Evolutionary conservation across 2,797 vertebrate genomes (phyloP), one percentile per base, ranked within the genome.

Genomic region (Yasuhikotakia modesta): DNA sequence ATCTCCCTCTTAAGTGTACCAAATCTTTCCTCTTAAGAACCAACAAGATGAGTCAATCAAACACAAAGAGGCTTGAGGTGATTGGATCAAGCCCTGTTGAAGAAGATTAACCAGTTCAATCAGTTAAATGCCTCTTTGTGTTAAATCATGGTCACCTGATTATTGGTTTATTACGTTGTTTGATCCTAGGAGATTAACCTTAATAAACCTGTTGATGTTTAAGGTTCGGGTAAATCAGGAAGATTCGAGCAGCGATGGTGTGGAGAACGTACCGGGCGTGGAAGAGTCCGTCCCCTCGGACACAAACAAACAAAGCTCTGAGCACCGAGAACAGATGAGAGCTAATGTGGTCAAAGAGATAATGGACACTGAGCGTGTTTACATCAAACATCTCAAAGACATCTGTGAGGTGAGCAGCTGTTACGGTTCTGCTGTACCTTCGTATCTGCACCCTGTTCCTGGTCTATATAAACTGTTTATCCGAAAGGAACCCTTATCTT

Each of bases 221-320:
- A 89, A 99, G 98, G 90, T 99, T 85, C 95, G 96, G 17, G 98
- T 99, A 85, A 99, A 99, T 88, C 98, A 99, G 89, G 97, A 98
- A 79, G 96, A 97, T 88, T 92, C 93, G 0, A 85, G 91, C 84
- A n/a, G 90, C 12, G 92, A 95, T 78, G 93, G 91, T 12, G 88
- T 90, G 72, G 90, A 92, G 81, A 91, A 89, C 55, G 84, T 91
- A n/a, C 92, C 86, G 0, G 94, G 94, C 1, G 94, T 94, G 87
- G 95, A 94, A 77, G 92, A 91, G 75, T 90, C 90, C 13, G 53
- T 87, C 53, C 90, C 92, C 52, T 86, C 86, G 53, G 91, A 92
- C 87, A 88, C 81, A 43, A 78, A 81, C 89, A 87, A 68, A 90
- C 94, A 91, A 85, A 94, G 87, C 86, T 68, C 88, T 0, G 94